A percentile compares a stretch with the other conserved stretches of the same genome.
Conservation (phyloP, 1,140 invertebrate genomes). For the Wiebesia pumilae region DNA sequence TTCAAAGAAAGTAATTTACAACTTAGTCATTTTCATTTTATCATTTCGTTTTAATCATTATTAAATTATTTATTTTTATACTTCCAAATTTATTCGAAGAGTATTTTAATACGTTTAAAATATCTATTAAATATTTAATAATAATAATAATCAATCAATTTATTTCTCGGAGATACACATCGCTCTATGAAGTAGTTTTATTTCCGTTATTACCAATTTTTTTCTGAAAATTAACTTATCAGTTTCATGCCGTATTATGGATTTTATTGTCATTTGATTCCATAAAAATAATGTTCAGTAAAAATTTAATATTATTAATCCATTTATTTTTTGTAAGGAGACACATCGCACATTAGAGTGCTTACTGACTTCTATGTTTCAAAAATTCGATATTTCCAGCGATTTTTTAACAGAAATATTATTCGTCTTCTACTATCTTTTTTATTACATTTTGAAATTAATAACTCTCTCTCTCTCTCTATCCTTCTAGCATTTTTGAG, state of each 20-base stretch:
- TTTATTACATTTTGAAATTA: background rate
- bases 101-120: too few species aligned
- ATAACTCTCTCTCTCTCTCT: background rate
- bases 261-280: background rate
- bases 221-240: background rate
- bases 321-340: slow-evolving; percentile 44
- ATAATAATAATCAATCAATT: too few species aligned
- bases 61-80: too few species aligned
- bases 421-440: background rate
- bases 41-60: too few species aligned
- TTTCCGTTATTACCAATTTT: background rate
- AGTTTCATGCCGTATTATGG: background rate
- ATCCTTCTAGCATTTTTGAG: background rate
- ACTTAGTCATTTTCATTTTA: too few species aligned
- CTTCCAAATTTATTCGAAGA: too few species aligned
- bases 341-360: slow-evolving; percentile 20
- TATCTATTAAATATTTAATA: too few species aligned
- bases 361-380: slow-evolving; percentile 2
- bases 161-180: background rate
- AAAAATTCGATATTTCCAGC: slow-evolving; percentile 7
- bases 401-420: slow-evolving; percentile 17
- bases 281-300: background rate
- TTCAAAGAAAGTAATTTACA: too few species aligned
- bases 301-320: slow-evolving; percentile 38
- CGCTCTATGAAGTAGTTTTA: background rate